Percentiles rank a stretch among this genome's conserved stretches.
These are phyloP conservation scores for Dolomedes plantarius DNA, from an alignment of 2,888 invertebrate genomes.

Conservation along the genomic window DNA sequence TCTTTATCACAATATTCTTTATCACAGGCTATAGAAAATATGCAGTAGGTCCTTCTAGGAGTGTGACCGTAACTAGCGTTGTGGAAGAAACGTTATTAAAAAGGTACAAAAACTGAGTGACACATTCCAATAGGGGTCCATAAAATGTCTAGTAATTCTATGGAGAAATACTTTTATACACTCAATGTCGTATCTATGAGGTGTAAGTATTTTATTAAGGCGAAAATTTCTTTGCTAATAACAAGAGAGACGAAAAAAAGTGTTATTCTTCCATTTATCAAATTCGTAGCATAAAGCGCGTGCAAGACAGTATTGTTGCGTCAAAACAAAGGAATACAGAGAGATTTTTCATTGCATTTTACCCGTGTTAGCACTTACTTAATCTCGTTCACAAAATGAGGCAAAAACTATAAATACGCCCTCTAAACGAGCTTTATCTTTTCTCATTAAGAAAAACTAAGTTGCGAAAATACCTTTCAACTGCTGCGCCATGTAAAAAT, in stretches of 20 bases:
- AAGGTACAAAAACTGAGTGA: too few relatives aligned
- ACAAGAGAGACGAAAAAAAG: background rate
- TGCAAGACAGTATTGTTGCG: background rate
- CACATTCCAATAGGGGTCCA: too few relatives aligned
- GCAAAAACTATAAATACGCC: background rate
- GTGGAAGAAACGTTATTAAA: too few relatives aligned
- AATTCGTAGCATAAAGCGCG: background rate
- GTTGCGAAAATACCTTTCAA: background rate
- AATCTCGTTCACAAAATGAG: background rate
- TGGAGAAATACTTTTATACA: too few relatives aligned
- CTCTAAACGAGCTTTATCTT: conserved; percentile 1
- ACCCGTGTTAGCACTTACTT: background rate
- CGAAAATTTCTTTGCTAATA: too few relatives aligned
- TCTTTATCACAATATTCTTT: too few relatives aligned
- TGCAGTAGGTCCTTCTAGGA: too few relatives aligned
- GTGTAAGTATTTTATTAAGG: too few relatives aligned
- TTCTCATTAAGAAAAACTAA: conserved; percentile 6
- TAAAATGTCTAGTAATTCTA: too few relatives aligned
- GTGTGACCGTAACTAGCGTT: too few relatives aligned
- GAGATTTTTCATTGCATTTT: background rate
- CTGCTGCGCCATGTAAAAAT: background rate
- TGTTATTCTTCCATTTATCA: background rate
- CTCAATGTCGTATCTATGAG: too few relatives aligned
- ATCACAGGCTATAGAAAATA: too few relatives aligned
- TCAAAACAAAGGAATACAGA: background rate